Conservation (phyloP, 2,888 invertebrate species). For the Dynastes maya region DNA sequence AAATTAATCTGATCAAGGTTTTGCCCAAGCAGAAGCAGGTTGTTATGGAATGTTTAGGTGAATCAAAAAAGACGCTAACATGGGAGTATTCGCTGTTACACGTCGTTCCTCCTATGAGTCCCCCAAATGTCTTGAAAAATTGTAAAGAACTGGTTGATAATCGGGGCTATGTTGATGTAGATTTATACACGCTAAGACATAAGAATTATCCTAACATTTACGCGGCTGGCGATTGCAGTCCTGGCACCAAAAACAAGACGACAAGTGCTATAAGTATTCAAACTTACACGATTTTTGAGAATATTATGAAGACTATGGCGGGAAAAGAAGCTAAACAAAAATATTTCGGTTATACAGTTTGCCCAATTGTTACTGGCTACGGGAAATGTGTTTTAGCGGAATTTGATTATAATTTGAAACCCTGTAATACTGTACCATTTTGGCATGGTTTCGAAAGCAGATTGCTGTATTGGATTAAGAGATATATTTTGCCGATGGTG, state of each 20-base stretch:
- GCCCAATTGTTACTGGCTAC: constrained; percentile 93
- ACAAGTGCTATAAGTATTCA: constrained; percentile 97
- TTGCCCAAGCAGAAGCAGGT: constrained; percentile 81
- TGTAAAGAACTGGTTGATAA: constrained; percentile 78
- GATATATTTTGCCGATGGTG: constrained; percentile 86
- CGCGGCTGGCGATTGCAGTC: constrained; percentile 94
- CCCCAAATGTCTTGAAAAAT: constrained; percentile 78
- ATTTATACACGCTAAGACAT: constrained; percentile 88
- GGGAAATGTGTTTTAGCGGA: constrained; percentile 91
- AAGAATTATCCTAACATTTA: constrained; percentile 87
- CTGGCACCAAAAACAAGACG: constrained; percentile 96
- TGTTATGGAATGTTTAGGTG: constrained; percentile 83
- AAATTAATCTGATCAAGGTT: constrained; percentile 84
- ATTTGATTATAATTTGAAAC: constrained; percentile 89
- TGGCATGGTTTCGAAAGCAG: constrained; percentile 82
- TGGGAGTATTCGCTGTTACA: constrained; percentile 87
- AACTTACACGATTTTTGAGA: constrained; percentile 82
- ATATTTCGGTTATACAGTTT: constrained; percentile 97
- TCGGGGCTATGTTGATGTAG: constrained; percentile 84
- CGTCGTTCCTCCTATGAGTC: constrained; percentile 90
- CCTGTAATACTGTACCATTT: constrained; percentile 93
- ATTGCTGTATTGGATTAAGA: constrained; percentile 88
- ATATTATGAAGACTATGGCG: constrained; percentile 79
- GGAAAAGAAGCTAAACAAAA: constrained; percentile 69
- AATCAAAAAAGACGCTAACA: constrained; percentile 61